Evolutionary conservation across 2,888 invertebrate genomes (phyloP).

Genomic region (Spisula subtruncata): DNA sequence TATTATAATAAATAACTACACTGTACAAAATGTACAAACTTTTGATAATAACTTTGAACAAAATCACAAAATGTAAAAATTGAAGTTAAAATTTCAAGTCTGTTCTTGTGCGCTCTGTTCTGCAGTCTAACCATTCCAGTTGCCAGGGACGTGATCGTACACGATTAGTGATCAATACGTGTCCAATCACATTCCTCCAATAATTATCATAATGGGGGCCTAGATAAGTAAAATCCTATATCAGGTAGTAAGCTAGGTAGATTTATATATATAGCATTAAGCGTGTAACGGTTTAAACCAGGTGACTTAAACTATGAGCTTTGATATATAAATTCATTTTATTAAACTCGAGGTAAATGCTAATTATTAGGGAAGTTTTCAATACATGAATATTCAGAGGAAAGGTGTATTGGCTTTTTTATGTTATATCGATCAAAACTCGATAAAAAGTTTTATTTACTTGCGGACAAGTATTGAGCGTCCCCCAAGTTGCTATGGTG

Average conservation of each 20-base stretch:
- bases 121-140: constrained; percentile 59
- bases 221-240: constrained; percentile 54
- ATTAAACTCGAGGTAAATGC: background rate
- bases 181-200: constrained; percentile 66
- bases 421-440: constrained; percentile 36
- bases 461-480: constrained; percentile 62
- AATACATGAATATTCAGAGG: background rate
- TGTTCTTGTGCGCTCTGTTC: constrained; percentile 49
- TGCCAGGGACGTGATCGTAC: constrained; percentile 68
- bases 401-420: constrained; percentile 58
- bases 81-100: constrained; percentile 60
- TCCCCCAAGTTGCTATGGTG: constrained; percentile 65
- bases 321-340: background rate
- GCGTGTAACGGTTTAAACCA: background rate
- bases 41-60: constrained; percentile 16
- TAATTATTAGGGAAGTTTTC: background rate
- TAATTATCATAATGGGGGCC: constrained; percentile 63
- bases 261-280: constrained; percentile 14
- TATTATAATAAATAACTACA: constrained; percentile 44
- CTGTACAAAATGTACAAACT: constrained; percentile 39
- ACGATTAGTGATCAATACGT: constrained; percentile 71
- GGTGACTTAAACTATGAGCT: background rate
- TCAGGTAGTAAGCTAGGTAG: constrained; percentile 12
- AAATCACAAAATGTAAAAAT: constrained; percentile 43
- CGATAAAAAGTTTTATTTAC: constrained; percentile 60